These are phyloP conservation scores for Zeugodacus cucurbitae DNA, from an alignment of 1,140 invertebrate genomes.

Conservation along the genomic window DNA sequence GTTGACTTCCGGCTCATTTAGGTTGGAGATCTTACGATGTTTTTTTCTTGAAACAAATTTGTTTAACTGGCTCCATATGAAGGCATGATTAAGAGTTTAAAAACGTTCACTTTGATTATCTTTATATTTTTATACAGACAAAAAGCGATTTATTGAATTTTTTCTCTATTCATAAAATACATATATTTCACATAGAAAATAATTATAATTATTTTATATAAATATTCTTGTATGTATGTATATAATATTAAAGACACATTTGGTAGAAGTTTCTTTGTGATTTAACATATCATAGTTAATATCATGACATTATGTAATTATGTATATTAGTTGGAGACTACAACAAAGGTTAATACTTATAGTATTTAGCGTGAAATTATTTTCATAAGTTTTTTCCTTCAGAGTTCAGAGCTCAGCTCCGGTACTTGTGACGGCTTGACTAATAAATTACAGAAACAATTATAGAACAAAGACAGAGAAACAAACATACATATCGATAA, in stretches of 20 bases:
- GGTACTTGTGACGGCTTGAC: not conserved
- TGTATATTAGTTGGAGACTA: not conserved
- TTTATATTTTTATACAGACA: not conserved
- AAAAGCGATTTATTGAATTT: not conserved
- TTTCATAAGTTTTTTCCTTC: not conserved
- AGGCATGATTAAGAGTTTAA: too few relatives aligned
- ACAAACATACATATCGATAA: not conserved
- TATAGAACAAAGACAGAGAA: not conserved
- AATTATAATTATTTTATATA: too few relatives aligned
- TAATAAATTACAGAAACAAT: not conserved
- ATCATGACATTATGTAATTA: not conserved
- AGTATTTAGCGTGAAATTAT: too few relatives aligned
- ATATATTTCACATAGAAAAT: not conserved
- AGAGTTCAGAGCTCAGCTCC: not conserved
- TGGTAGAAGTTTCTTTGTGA: not conserved
- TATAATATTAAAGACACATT: not conserved
- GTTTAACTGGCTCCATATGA: too few relatives aligned
- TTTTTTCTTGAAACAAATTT: too few relatives aligned
- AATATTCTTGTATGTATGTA: too few relatives aligned
- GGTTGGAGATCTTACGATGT: too few relatives aligned
- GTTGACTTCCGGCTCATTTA: too few relatives aligned
- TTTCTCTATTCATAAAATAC: not conserved
- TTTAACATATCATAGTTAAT: not conserved
- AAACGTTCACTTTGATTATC: too few relatives aligned
- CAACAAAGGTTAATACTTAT: not conserved